Base-by-base conservation (phyloP, 1,140 invertebrate species). In the Samia ricini region DNA sequence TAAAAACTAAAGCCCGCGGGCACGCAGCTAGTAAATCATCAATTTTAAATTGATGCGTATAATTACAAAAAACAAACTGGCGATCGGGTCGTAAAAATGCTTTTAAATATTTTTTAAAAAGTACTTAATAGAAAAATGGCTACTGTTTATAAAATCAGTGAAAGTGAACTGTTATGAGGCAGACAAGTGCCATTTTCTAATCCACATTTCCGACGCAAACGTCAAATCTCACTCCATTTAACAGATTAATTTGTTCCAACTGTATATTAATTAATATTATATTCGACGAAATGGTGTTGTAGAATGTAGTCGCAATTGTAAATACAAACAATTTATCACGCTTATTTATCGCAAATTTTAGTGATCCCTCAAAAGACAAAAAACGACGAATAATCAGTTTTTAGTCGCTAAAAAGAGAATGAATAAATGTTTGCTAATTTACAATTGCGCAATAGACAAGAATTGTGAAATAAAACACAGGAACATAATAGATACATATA, bases 121-220 rank as follows among this genome's bases (percentile, higher is more conserved):
- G 56, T 42, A 18, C n/a, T n/a, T n/a, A n/a, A n/a, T n/a, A 59
- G n/a, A 33, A n/a, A 22, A 24, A n/a, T 20, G 54, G 26, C 29
- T 26, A 49, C 33, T 42, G 10, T 42, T 42, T 42, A 42, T 77
- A 75, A 79, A 75, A 78, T 68, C 76, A 83, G 81, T 78, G 81
- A 85, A 85, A 85, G 81, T 83, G 76, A 42, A 42, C 33, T 15
- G 76, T 72, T 67, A 56, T 61, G 69, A 68, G 73, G 69, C 75
- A 64, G 61, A 64, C 67, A 59, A 42, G 50, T 61, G 69, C 63
- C 63, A 73, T 76, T 79, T 79, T 79, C 74, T 76, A 79, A 79
- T 76, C 66, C 58, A 42, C 69, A 68, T 67, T 70, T 79, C 72
- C 74, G 65, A 76, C 52, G 63, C 58, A 42, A 64, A 59, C 52